These are phyloP conservation scores for Meles meles DNA, from an alignment of 2,113 vertebrate species.

Conservation along the genomic window DNA sequence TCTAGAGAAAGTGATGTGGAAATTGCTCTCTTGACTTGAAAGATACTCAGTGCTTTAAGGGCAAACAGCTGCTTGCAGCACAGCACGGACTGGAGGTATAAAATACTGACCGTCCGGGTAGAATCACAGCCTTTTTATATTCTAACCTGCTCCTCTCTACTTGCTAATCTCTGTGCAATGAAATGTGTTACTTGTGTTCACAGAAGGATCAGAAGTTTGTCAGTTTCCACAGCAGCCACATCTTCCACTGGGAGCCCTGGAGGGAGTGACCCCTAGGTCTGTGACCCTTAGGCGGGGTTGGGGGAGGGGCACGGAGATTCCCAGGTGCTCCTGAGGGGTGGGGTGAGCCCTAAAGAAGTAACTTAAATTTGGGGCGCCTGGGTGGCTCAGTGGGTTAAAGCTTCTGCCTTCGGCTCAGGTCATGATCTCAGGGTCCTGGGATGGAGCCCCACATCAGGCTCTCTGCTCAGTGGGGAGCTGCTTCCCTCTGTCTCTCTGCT, in stretches of 20 bases:
- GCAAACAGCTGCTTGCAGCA: neutral
- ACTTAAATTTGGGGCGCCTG: neutral
- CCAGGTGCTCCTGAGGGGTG: neutral
- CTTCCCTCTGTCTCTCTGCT: too few species aligned
- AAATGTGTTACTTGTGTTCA: neutral
- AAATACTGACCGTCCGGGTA: neutral
- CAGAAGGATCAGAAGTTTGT: neutral
- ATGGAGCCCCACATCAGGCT: too few species aligned
- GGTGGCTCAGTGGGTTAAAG: too few species aligned
- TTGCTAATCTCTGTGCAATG: neutral
- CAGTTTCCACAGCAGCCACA: neutral
- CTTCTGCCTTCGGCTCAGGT: too few species aligned
- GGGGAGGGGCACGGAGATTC: neutral
- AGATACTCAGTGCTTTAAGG: neutral
- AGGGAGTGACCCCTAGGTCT: neutral
- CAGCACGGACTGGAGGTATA: too few species aligned
- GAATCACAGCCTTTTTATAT: accelerated
- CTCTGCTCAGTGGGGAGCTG: too few species aligned
- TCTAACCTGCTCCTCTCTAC: neutral
- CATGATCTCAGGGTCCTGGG: too few species aligned
- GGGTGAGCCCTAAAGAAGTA: neutral
- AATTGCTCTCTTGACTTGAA: neutral
- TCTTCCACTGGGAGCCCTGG: neutral
- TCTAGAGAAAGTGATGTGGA: neutral
- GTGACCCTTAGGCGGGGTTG: neutral